Base-by-base conservation (phyloP, 1,140 invertebrate species). In the Daktulosphaira vitifoliae region DNA sequence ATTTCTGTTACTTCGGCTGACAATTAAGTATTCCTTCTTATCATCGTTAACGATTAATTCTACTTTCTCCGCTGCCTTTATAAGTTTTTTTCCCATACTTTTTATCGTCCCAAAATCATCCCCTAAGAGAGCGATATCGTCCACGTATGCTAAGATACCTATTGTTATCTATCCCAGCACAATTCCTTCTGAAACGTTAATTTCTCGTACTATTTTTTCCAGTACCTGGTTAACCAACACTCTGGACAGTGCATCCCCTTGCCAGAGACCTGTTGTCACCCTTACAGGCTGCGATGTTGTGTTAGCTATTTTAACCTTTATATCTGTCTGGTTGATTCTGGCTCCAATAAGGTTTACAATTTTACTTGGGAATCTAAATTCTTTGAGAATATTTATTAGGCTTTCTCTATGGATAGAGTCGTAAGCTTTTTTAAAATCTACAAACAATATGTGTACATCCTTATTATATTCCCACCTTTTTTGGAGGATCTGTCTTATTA, bases 401-500 rank as follows among this genome's bases (percentile, higher is more conserved):
- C 15, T 51, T 38, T 48, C n/a, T 53, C 66, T 50, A n/a, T 65
- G 9, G 3, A 67, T 38, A 29, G 59, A 49, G 49, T 67, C 66
- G 38, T 67, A 65, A 16, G 66, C 66, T 65, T 67, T 67, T 15
- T 48, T 29, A 38, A 67, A 67, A 26, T 67, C 66, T n/a, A 67
- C 65, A 29, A 67, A 67, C 22, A 67, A n/a, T 3, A 74, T 79
- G 6, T 86, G 84, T 50, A 80, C 79, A 6, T 83, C 82, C 18
- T 49, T 23, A n/a, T 53, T 25, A 23, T 6, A 23, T 49, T 67
- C 66, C 66, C 66, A 67, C 20, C 39, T 39, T 50, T 42, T 42
- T 15, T 42, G 4, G 3, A 42, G 16, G 13, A 42, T 42, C 4
- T 42, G 38, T n/a, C 38, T 42, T 7, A 42, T 42, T 15, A 15